phyloP scores from a whole-genome alignment of 2,113 vertebrate species.

The Podocnemis expansa region DNA sequence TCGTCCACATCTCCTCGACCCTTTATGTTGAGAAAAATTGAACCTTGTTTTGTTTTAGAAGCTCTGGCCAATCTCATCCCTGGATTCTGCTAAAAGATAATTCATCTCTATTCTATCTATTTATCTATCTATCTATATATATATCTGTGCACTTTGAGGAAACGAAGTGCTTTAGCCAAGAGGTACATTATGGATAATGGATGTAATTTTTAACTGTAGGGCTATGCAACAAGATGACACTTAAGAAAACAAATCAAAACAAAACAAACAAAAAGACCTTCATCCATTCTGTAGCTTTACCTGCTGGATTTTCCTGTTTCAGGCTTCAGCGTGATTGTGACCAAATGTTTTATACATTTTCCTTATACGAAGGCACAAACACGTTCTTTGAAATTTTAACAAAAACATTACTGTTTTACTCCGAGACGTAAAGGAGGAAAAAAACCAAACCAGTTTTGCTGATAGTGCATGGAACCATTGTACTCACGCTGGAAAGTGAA shows the following conservation, averaged over 20 bases:
- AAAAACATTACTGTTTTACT: constrained; percentile 39
- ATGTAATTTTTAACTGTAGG: constrained; percentile 72
- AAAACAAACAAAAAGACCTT: constrained; percentile 46
- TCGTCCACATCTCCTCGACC: constrained; percentile 41
- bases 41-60: not conserved
- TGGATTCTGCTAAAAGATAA: constrained; percentile 47
- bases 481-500: constrained; percentile 19
- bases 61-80: constrained; percentile 60
- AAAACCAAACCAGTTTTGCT: constrained; percentile 37
- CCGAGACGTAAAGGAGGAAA: constrained; percentile 40
- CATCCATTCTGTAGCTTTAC: constrained; percentile 83
- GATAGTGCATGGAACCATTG: constrained; percentile 56
- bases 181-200: not conserved
- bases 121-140: not conserved
- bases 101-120: constrained; percentile 32
- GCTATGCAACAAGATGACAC: constrained; percentile 93
- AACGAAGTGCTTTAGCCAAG: constrained; percentile 21
- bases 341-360: constrained; percentile 89
- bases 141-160: constrained; percentile 14
- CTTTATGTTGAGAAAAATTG: constrained; percentile 32
- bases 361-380: constrained; percentile 79
- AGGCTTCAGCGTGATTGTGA: constrained; percentile 91
- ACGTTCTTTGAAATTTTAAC: constrained; percentile 64
- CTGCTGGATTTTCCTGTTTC: constrained; percentile 81
- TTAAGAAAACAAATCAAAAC: constrained; percentile 60